Base-by-base conservation (phyloP, 1,140 invertebrate species). In the Drosophila triauraria region DNA sequence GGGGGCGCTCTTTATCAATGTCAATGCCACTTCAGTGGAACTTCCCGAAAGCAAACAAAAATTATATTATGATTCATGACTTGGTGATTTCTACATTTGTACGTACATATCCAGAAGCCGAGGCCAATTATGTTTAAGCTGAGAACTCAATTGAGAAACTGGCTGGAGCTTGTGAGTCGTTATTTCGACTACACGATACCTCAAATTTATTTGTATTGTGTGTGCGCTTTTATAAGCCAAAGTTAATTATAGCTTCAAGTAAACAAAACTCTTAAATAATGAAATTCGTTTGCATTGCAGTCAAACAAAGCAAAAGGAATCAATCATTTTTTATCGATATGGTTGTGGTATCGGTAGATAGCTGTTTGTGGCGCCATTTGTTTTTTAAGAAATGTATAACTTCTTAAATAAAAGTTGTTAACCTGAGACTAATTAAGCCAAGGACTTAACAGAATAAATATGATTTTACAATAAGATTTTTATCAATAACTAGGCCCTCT, bases 11-110 rank as follows among this genome's bases (percentile, higher is more conserved):
- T 68, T 54, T 70, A 70, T 70, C 67, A 70, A 70, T 70, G 67
- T 68, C 48, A 68, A 23, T 70, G 67, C 62, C 63, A 70, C 67
- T 70, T 56, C 67, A 70, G 67, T 70, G 43, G 67, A 70, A 68
- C 62, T 67, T 70, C 62, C 63, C 67, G 40, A 54, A 70, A 70
- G n/a, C 61, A 32, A 67, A 46, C 59, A 50, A 30, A 63, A 65
- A 35, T 44, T 61, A 25, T 61, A 43, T 64, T 43, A 63, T 65
- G 63, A 50, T 67, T 70, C 62, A 70, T 67, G 32, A 42, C 50
- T 32, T 7, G 51, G 43, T 44, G 12, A 32, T 13, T 60, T 35
- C 20, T 23, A 12, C 17, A 13, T 25, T 23, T 25, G 27, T 44
- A 30, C 23, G 13, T 12, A 25, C 35, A 43, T 44, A 13, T 35